Conservation (phyloP, 2,113 vertebrate species). For the Callionymus lyra region DNA sequence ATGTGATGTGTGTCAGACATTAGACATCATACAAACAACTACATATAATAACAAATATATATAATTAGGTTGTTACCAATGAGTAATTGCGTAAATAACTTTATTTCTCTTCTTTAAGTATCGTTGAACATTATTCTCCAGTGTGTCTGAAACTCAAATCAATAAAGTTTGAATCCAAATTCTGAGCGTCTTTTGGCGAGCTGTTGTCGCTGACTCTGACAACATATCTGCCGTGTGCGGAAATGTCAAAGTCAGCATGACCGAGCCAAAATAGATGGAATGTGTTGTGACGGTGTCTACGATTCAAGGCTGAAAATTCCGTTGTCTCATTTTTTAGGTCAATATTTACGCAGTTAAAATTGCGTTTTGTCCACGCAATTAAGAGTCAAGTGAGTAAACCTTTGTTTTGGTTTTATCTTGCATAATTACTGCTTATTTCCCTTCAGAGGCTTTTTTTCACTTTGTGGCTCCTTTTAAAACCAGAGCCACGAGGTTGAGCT, state of each 20-base stretch:
- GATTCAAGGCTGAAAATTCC: slow-evolving; percentile 9
- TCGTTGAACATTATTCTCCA: too few species aligned
- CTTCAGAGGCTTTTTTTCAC: slow-evolving; percentile 24
- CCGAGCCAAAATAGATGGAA: slow-evolving; percentile 8
- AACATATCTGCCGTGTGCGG: slow-evolving; percentile 24
- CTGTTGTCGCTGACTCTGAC: slow-evolving; percentile 16
- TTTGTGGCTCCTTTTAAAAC: slow-evolving; percentile 27
- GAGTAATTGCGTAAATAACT: too few species aligned
- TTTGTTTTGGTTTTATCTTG: slow-evolving; percentile 41
- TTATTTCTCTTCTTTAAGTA: too few species aligned
- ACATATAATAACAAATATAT: too few species aligned
- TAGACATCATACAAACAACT: too few species aligned
- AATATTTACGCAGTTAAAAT: slow-evolving; percentile 43
- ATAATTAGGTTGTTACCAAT: too few species aligned
- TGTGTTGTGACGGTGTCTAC: slow-evolving; percentile 4
- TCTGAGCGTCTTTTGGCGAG: too few species aligned
- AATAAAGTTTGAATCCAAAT: too few species aligned
- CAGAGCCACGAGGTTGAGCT: slow-evolving; percentile 17
- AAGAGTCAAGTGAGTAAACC: slow-evolving; percentile 52
- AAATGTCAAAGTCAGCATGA: slow-evolving; percentile 33
- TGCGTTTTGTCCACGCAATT: slow-evolving; percentile 42
- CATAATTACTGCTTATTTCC: slow-evolving; percentile 30
- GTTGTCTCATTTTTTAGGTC: slow-evolving; percentile 23
- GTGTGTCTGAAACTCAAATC: too few species aligned
- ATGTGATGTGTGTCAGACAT: too few species aligned